Base-by-base conservation (phyloP, 1,140 invertebrate species). In the Tetramorium parvispinum region DNA sequence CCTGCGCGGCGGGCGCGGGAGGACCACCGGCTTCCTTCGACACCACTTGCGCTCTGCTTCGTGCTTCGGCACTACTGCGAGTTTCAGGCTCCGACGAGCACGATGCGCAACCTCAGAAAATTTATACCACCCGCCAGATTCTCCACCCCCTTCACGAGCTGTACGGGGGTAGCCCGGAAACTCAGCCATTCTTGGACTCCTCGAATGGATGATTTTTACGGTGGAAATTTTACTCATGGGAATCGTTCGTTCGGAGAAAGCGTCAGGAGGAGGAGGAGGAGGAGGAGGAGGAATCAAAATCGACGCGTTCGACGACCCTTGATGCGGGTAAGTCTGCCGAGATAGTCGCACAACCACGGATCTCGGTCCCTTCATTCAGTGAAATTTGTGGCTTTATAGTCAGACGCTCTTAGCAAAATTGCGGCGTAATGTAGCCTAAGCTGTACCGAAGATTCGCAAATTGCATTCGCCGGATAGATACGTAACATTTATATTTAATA, bases 101-200 rank as follows among this genome's bases (percentile, higher is more conserved):
- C 85, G 87, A 85, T 91, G 92, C 92, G 92, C 92, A 93, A 92
- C 89, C 91, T 93, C 92, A 85, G 91, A 90, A 91, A 92, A 92
- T 92, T 93, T 91, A 91, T 92, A 91, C 90, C 90, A 88, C 88
- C 90, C 85, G 55, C 59, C 79, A 68, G 71, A 71, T 85, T 55
- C 65, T 27, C 27, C 65, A 53, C 79, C 85, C 65, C 70, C 86
- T 61, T 37, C 11, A 32, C 37, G 32, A 21, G 46, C 27, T 37
- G 27, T 40, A 10, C 55, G 13, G 46, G 61, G 68, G 11, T 59
- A 43, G 10, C 16, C 40, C 53, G 32, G 21, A 83, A 75, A 32
- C 59, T 59, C 51, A 8, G 11, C 43, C 51, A 40, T 11, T 40
- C 53, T 21, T 21, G 37, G 43, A 32, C 11, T 55, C 32, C 24